Evolutionary conservation across 2,888 invertebrate species (phyloP).

Genomic region (Alviniconcha strummeri): DNA sequence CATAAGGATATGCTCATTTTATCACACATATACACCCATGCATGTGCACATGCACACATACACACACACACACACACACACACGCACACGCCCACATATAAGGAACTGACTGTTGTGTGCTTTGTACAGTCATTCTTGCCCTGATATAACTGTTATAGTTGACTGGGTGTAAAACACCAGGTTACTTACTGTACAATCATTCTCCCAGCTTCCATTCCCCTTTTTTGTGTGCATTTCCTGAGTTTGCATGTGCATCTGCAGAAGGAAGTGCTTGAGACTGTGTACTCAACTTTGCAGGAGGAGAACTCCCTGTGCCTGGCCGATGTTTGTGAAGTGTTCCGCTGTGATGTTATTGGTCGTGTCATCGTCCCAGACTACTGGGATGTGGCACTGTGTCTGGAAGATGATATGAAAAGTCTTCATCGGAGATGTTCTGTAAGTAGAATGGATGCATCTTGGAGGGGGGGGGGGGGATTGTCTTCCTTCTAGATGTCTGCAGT

Average conservation of each 20-base stretch:
- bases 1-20: background rate
- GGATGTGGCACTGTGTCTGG: conserved; percentile 70
- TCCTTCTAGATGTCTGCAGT: too few species aligned
- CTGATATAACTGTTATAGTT: too few species aligned
- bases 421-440: conserved; percentile 65
- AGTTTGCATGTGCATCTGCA: too few species aligned
- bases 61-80: background rate
- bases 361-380: conserved; percentile 57
- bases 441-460: too few species aligned
- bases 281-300: conserved; percentile 78
- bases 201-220: too few species aligned
- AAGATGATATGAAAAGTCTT: conserved; percentile 66
- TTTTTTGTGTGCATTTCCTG: too few species aligned
- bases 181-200: too few species aligned
- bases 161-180: too few species aligned
- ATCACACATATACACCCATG: background rate
- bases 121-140: too few species aligned
- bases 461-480: too few species aligned
- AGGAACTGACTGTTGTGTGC: too few species aligned
- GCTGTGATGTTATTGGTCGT: conserved; percentile 84
- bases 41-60: background rate
- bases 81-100: background rate
- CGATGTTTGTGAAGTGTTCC: conserved; percentile 96
- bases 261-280: too few species aligned
- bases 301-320: conserved; percentile 94